phyloP scores from a whole-genome alignment of 2,113 vertebrate species.

The Mionectes macconnelli region DNA sequence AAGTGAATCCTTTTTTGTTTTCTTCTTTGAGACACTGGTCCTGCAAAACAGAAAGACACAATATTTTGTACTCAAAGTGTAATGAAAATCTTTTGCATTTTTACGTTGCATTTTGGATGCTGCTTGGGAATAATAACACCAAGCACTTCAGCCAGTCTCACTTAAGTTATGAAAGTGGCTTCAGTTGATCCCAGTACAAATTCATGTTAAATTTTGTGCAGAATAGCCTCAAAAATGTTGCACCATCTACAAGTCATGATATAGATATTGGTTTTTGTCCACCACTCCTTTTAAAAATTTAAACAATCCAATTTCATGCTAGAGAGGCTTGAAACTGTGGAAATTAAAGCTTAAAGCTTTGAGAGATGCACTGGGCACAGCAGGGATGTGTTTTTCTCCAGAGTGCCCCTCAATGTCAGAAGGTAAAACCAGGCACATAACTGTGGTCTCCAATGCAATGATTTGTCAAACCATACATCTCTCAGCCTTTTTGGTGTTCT shows the following conservation, averaged over 20 bases:
- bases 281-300: neutral
- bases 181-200: neutral
- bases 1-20: neutral
- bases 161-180: neutral
- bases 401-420: neutral
- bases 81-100: neutral
- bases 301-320: neutral
- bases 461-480: neutral
- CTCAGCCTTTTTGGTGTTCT: neutral
- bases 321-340: neutral
- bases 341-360: conserved; percentile 6
- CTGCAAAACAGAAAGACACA: neutral
- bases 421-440: neutral
- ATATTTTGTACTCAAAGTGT: neutral
- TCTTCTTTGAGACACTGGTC: neutral
- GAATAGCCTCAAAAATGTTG: neutral
- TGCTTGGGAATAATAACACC: neutral
- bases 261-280: neutral
- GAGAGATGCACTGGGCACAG: neutral
- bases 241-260: neutral
- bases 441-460: neutral
- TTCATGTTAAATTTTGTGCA: neutral
- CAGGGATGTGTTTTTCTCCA: neutral
- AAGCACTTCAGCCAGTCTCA: neutral
- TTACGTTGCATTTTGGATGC: neutral